A percentile compares a stretch with the other conserved stretches of the same genome.
Conservation (phyloP, 2,113 vertebrate genomes). For the Spea bombifrons region DNA sequence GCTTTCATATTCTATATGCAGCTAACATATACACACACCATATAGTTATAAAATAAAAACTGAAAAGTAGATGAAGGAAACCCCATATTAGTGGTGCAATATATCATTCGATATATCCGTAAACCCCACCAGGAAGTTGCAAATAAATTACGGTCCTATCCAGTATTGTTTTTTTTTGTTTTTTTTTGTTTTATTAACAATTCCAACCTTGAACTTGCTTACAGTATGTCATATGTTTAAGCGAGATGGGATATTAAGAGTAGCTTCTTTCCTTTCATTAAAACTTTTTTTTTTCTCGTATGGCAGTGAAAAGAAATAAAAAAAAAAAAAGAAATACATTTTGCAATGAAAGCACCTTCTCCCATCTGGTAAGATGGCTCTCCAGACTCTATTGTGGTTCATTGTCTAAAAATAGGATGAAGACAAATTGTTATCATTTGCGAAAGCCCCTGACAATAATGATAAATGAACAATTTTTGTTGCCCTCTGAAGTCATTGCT, state of each 20-base stretch:
- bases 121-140: background rate
- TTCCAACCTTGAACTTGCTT: constrained; percentile 40
- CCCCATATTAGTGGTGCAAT: background rate
- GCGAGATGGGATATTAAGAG: constrained; percentile 74
- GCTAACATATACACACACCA: no score
- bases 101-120: background rate
- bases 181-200: background rate
- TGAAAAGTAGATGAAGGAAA: no score
- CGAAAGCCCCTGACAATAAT: constrained; percentile 99
- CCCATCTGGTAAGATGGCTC: constrained; percentile 97
- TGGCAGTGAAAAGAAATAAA: constrained; percentile 69
- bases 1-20: no score
- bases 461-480: constrained; percentile 99
- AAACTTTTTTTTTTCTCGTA: constrained; percentile 71
- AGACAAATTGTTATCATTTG: constrained; percentile 99
- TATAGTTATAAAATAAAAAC: no score
- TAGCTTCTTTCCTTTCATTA: constrained; percentile 79
- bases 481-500: constrained; percentile 98
- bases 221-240: constrained; percentile 68
- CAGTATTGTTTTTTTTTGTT: background rate
- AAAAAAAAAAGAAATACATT: constrained; percentile 72
- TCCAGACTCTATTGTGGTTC: constrained; percentile 92
- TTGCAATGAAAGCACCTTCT: constrained; percentile 84
- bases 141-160: constrained; percentile 4
- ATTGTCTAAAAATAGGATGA: constrained; percentile 99